These are phyloP conservation scores for Norana najaformis DNA, from an alignment of 2,888 invertebrate genomes.

Conservation along the genomic window DNA sequence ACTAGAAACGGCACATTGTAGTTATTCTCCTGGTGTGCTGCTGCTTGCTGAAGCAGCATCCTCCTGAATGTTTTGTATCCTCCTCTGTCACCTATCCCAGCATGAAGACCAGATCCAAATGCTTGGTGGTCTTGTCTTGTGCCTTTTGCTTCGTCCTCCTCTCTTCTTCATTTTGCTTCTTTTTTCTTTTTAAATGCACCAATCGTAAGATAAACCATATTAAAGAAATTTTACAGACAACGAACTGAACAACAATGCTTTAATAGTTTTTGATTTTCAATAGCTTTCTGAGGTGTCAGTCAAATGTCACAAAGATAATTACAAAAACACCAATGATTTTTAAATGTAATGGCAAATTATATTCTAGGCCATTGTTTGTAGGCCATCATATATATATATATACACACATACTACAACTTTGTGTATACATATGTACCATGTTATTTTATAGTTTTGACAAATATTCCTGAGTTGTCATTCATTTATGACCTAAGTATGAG, in stretches of 20 bases:
- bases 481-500: not conserved
- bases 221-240: conserved; percentile 5
- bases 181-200: not conserved
- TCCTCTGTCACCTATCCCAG: not conserved
- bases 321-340: not conserved
- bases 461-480: not conserved
- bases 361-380: not conserved
- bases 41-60: not conserved
- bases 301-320: not conserved
- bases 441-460: too few relatives aligned
- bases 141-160: not conserved
- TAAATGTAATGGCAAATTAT: not conserved
- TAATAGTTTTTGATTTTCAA: not conserved
- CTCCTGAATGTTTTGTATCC: not conserved
- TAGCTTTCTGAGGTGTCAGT: not conserved
- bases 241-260: not conserved
- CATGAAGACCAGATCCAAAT: not conserved
- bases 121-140: not conserved
- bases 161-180: not conserved
- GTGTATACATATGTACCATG: too few relatives aligned
- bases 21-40: not conserved
- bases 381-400: too few relatives aligned
- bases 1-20: not conserved
- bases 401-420: too few relatives aligned
- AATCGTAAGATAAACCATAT: not conserved